Percentiles rank a stretch among this genome's conserved stretches.
These are phyloP conservation scores for Timema cristinae DNA, from an alignment of 2,888 invertebrate genomes.

Conservation along the genomic window DNA sequence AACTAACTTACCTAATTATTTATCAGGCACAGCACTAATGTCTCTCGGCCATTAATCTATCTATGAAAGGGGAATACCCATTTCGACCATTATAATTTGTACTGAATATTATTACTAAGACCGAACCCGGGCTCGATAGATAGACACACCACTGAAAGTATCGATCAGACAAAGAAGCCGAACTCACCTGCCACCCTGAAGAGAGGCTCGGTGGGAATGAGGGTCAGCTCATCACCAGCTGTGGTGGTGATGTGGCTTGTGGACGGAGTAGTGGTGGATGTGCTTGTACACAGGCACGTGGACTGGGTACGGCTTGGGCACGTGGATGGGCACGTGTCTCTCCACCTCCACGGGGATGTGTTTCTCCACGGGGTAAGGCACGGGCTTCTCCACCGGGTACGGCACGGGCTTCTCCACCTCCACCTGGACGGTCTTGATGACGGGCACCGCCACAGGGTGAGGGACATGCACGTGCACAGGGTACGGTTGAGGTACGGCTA, in stretches of 20 bases:
- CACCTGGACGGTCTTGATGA: slow-evolving; percentile 32
- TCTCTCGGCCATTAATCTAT: no score
- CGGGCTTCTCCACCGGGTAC: slow-evolving; percentile 28
- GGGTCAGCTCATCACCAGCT: slow-evolving; percentile 10
- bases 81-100: no score
- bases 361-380: slow-evolving; percentile 30
- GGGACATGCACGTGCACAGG: slow-evolving; percentile 28
- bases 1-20: no score
- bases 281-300: slow-evolving; percentile 29
- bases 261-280: slow-evolving; percentile 28
- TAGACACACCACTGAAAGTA: no score
- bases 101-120: no score
- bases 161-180: no score
- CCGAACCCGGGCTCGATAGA: no score
- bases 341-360: slow-evolving; percentile 30
- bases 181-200: no score
- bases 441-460: slow-evolving; percentile 30
- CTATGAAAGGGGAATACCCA: no score
- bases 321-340: slow-evolving; percentile 28
- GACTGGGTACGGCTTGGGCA: slow-evolving; percentile 31
- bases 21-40: no score
- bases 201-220: no score
- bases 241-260: slow-evolving; percentile 11
- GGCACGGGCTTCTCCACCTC: slow-evolving; percentile 33
- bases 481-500: slow-evolving; percentile 28